These are phyloP conservation scores for Leucosticte australis DNA, from an alignment of 2,113 vertebrate genomes.

Conservation along the genomic window DNA sequence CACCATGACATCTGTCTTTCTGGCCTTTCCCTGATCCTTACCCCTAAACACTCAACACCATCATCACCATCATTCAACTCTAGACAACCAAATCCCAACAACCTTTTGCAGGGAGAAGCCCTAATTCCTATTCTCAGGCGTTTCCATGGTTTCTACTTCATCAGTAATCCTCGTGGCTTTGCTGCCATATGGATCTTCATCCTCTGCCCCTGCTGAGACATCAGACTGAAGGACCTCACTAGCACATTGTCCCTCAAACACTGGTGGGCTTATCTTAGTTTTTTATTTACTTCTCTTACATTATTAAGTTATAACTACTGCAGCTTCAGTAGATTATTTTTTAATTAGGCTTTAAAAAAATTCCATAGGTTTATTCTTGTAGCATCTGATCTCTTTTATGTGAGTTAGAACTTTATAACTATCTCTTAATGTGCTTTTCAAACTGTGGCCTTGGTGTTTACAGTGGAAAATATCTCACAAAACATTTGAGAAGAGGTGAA, in stretches of 20 bases:
- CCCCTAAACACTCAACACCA: too few relatives aligned
- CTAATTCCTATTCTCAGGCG: accelerated
- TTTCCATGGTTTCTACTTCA: not conserved
- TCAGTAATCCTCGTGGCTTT: not conserved
- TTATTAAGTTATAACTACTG: not conserved
- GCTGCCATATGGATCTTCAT: not conserved
- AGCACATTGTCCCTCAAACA: not conserved
- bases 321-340: not conserved
- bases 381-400: not conserved
- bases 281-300: not conserved
- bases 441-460: not conserved
- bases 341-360: not conserved
- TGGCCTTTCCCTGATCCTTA: not conserved
- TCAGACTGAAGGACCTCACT: not conserved
- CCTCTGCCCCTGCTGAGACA: not conserved
- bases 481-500: not conserved
- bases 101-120: not conserved
- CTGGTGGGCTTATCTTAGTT: not conserved
- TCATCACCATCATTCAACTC: not conserved
- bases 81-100: not conserved
- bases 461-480: not conserved
- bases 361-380: not conserved
- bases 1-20: not conserved
- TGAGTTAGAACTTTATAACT: not conserved
- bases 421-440: not conserved